A percentile compares a stretch with the other conserved stretches of the same genome.
These are phyloP conservation scores for Drosophila arawakana DNA, from an alignment of 1,140 invertebrate species.

Conservation along the genomic window DNA sequence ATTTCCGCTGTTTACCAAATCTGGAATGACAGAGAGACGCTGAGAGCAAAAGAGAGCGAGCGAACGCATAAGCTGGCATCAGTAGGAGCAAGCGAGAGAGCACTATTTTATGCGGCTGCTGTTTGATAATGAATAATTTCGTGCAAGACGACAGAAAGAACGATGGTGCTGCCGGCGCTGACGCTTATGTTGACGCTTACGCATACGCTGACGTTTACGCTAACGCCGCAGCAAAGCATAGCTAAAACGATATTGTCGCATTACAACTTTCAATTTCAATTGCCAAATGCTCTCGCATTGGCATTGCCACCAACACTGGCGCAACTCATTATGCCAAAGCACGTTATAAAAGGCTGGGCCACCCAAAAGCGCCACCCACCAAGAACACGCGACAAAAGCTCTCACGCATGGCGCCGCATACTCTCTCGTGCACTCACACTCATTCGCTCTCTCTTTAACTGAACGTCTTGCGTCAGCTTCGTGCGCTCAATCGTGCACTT, in stretches of 20 bases:
- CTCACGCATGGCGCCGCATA: conserved; percentile 42
- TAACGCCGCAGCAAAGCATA: not conserved
- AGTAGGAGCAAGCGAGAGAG: conserved; percentile 9
- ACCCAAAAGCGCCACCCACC: conserved; percentile 30
- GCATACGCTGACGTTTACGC: not conserved
- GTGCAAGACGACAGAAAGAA: conserved; percentile 24
- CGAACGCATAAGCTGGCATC: conserved; percentile 5
- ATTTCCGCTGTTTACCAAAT: conserved; percentile 70
- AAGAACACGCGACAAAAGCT: conserved; percentile 39
- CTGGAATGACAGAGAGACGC: conserved; percentile 7
- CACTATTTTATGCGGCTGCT: conserved; percentile 47
- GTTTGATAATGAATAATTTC: conserved; percentile 77
- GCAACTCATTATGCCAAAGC: conserved; percentile 41
- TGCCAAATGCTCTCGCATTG: conserved; percentile 58
- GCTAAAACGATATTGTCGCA: conserved; percentile 10
- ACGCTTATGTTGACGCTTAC: not conserved
- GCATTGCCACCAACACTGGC: conserved; percentile 6
- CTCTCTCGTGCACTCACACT: conserved; percentile 10
- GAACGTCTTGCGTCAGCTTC: conserved; percentile 34
- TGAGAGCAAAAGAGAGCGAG: not conserved
- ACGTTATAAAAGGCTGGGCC: conserved; percentile 30
- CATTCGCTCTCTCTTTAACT: not conserved
- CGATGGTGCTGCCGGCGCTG: conserved; percentile 23
- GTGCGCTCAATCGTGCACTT: conserved; percentile 26
- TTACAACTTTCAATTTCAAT: conserved; percentile 81